Percentiles rank a stretch among this genome's conserved stretches.
Evolutionary conservation across 2,113 vertebrate species (phyloP).

Genomic region (Carollia perspicillata): DNA sequence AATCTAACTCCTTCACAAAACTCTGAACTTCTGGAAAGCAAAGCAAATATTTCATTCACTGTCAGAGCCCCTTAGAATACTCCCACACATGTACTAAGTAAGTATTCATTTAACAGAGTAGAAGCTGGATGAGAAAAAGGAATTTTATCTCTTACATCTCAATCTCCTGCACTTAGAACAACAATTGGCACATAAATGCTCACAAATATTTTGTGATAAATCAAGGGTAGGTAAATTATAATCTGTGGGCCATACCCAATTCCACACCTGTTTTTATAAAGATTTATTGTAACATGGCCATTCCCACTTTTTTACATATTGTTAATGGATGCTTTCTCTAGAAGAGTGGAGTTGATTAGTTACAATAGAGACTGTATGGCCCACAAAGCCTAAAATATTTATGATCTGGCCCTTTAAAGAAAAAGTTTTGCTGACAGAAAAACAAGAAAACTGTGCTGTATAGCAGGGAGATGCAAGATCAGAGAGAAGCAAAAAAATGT

Average conservation of each 20-base stretch:
- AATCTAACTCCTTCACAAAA: slow-evolving; percentile 11
- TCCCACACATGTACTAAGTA: neutral
- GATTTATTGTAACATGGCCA: neutral
- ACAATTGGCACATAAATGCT: neutral
- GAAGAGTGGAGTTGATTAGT: neutral
- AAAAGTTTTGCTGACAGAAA: neutral
- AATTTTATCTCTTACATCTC: neutral
- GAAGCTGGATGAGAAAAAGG: neutral
- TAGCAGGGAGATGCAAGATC: neutral
- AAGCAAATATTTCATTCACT: neutral
- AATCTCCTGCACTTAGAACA: neutral
- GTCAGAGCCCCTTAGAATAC: neutral
- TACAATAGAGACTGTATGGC: neutral
- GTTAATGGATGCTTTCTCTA: neutral
- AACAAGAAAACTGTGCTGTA: neutral
- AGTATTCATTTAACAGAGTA: neutral
- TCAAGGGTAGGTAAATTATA: neutral
- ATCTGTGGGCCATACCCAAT: neutral
- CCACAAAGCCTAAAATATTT: neutral
- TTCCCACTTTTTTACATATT: neutral
- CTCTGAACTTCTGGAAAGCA: neutral
- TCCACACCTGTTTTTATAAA: neutral
- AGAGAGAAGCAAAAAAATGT: neutral
- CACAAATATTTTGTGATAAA: neutral
- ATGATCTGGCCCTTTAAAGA: neutral